Conservation (phyloP, 2,113 vertebrate species). For the Calyptomena viridis region DNA sequence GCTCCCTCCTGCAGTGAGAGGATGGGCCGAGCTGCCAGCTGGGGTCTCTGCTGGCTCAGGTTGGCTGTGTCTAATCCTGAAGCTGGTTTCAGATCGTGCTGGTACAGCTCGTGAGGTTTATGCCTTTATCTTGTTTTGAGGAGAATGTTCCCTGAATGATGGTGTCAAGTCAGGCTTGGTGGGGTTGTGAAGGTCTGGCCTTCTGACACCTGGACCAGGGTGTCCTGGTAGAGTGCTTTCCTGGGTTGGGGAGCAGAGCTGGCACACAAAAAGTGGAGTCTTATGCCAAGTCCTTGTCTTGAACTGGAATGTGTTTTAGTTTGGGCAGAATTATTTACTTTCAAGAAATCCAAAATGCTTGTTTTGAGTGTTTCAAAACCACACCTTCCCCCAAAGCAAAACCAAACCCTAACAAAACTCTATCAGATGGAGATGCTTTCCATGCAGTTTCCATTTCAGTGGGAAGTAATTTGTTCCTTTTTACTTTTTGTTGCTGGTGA, state of each 20-base stretch:
- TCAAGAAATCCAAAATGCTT: neutral
- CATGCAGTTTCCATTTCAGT: fast-evolving
- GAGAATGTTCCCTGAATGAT: neutral
- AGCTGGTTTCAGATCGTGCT: neutral
- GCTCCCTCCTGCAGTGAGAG: neutral
- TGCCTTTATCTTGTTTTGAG: neutral
- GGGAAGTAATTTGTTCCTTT: neutral
- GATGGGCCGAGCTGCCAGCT: conserved; percentile 4
- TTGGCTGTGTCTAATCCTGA: neutral
- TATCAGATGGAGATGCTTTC: neutral
- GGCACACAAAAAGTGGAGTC: too few relatives aligned
- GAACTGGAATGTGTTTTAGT: neutral
- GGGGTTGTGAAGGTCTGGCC: neutral
- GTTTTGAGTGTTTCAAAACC: neutral
- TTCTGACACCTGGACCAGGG: neutral
- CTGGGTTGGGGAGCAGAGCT: neutral
- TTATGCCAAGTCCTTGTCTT: neutral
- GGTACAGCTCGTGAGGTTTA: neutral
- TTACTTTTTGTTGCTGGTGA: neutral
- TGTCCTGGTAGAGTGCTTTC: neutral
- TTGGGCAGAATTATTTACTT: neutral
- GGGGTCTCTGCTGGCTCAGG: neutral
- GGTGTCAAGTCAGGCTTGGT: fast-evolving
- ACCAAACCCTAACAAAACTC: neutral
- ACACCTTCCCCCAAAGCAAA: neutral